phyloP scores from a whole-genome alignment of 2,797 vertebrate species.

The Stomatorhinus walkeri region DNA sequence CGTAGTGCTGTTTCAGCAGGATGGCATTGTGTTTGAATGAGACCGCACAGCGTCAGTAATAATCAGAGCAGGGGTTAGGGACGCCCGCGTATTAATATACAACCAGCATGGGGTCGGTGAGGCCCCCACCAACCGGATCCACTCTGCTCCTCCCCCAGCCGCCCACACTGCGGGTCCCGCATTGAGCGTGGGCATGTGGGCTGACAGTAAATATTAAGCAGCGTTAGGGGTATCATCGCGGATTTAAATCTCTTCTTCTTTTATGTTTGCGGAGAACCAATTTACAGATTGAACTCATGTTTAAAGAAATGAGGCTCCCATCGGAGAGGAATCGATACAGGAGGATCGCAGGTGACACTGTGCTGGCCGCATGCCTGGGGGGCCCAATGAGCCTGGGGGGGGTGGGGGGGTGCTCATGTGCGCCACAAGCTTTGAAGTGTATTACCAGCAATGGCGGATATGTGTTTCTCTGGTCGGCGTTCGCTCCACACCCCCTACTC shows the following conservation, averaged over 20 bases:
- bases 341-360: neutral
- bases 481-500: neutral
- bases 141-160: neutral
- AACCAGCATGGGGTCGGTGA: neutral
- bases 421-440: neutral
- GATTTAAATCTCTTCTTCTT: conserved; percentile 6
- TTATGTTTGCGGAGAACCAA: conserved; percentile 7
- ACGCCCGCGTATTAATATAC: neutral
- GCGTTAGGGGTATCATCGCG: neutral
- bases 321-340: neutral
- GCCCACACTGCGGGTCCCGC: neutral
- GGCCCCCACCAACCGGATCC: neutral
- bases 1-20: neutral
- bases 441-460: neutral
- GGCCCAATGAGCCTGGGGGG: neutral
- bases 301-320: conserved; percentile 18
- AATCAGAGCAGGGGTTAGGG: neutral
- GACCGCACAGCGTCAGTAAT: neutral
- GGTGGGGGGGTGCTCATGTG: neutral
- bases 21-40: neutral
- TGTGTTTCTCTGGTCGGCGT: neutral
- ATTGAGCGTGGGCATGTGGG: neutral
- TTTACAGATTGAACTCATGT: conserved; percentile 19
- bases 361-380: neutral
- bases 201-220: conserved; percentile 11